Evolutionary conservation across 2,113 vertebrate species (phyloP).

Genomic region (Hyaena hyaena): DNA sequence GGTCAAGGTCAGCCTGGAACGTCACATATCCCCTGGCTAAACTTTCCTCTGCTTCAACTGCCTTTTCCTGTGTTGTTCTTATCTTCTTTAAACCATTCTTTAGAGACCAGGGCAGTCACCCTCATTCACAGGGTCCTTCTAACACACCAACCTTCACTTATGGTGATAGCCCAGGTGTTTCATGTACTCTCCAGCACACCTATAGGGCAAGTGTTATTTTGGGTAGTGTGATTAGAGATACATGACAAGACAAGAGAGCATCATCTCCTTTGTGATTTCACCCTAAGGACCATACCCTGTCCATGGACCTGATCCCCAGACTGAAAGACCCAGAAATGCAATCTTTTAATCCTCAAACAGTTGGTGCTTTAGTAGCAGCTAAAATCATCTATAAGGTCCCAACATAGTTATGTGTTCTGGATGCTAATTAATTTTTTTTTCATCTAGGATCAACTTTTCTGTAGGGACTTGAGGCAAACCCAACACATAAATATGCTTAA

Average conservation of each 20-base stretch:
- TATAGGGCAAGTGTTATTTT: background rate
- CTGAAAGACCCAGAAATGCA: background rate
- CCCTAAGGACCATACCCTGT: background rate
- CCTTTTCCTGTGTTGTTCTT: background rate
- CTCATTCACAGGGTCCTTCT: background rate
- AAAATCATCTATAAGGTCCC: background rate
- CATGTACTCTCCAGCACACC: background rate
- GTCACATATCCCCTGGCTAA: background rate
- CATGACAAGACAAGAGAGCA: background rate
- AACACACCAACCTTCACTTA: background rate
- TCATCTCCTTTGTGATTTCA: conserved; percentile 36
- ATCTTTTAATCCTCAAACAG: background rate
- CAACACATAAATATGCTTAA: conserved; percentile 15
- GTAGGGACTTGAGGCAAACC: conserved; percentile 48
- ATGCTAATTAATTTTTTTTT: background rate
- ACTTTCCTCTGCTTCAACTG: background rate
- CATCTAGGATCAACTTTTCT: background rate
- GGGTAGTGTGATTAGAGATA: background rate
- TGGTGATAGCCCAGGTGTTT: background rate
- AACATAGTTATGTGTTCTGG: background rate
- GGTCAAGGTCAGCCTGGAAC: background rate
- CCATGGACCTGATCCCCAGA: background rate
- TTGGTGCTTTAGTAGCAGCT: background rate
- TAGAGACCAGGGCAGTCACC: background rate
- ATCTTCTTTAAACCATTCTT: background rate